Percentiles rank a stretch among this genome's conserved stretches.
Evolutionary conservation across 2,113 vertebrate species (phyloP).

Genomic region (Centropus bengalensis): DNA sequence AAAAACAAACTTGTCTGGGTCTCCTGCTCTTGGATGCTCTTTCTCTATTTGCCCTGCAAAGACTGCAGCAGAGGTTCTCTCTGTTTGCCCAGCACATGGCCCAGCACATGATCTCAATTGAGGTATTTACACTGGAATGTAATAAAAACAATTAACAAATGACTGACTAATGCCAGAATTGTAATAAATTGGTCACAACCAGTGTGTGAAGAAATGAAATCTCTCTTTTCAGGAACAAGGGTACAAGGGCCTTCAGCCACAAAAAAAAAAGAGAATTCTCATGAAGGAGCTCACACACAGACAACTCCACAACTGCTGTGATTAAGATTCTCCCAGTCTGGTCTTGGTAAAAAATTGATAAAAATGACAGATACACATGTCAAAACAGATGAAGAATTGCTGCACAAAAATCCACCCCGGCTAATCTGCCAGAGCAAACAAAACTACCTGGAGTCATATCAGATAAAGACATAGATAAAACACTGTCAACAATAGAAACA

Average conservation of each 20-base stretch:
- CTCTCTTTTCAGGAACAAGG: not conserved
- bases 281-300: constrained; percentile 16
- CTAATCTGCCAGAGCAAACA: constrained; percentile 57
- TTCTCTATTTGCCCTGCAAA: not conserved
- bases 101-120: not conserved
- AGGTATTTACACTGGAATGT: not conserved
- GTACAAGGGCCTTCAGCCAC: not conserved
- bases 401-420: constrained; percentile 20
- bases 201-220: not conserved
- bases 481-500: constrained; percentile 57
- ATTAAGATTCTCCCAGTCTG: constrained; percentile 24
- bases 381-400: constrained; percentile 58
- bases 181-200: not conserved
- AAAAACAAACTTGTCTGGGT: not conserved
- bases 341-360: constrained; percentile 48
- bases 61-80: not conserved
- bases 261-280: not conserved
- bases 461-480: constrained; percentile 59
- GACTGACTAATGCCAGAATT: not conserved
- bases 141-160: not conserved
- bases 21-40: not conserved
- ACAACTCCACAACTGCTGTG: not conserved
- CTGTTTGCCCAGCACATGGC: not conserved
- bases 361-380: constrained; percentile 59
- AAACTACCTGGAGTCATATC: constrained; percentile 44